These are phyloP conservation scores for Tor tambroides DNA, from an alignment of 2,113 vertebrate genomes.

Conservation along the genomic window DNA sequence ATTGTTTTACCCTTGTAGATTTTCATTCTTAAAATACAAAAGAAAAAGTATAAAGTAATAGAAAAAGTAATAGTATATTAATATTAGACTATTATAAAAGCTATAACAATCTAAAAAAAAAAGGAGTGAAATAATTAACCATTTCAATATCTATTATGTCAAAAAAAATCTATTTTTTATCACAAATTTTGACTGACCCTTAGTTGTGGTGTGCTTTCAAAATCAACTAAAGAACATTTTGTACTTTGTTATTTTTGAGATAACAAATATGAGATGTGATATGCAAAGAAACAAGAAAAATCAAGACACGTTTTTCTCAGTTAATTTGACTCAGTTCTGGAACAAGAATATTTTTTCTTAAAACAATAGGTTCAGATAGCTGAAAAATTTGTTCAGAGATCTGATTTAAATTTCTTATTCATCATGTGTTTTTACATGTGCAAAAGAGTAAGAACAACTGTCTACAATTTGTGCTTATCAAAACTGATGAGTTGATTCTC, in stretches of 20 bases:
- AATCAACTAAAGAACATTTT: too few species aligned
- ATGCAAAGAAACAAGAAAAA: too few species aligned
- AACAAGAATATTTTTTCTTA: too few species aligned
- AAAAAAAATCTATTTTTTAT: neutral
- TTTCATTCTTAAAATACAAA: neutral
- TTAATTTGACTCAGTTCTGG: too few species aligned
- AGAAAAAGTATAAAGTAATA: neutral
- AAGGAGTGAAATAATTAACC: neutral
- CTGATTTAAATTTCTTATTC: neutral
- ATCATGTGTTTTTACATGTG: neutral
- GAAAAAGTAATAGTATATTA: neutral
- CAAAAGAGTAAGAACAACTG: neutral
- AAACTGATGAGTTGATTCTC: neutral
- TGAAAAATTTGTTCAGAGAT: neutral
- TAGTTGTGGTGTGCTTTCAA: neutral
- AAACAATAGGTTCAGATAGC: too few species aligned
- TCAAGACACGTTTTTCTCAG: too few species aligned
- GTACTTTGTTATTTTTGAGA: too few species aligned
- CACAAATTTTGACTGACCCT: neutral
- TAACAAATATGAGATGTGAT: too few species aligned
- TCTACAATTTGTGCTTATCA: neutral
- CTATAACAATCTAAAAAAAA: neutral
- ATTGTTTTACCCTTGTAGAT: neutral
- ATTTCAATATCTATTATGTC: neutral
- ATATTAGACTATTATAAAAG: neutral